Evolutionary conservation across 2,113 vertebrate genomes (phyloP).

Genomic region (Thymallus thymallus): DNA sequence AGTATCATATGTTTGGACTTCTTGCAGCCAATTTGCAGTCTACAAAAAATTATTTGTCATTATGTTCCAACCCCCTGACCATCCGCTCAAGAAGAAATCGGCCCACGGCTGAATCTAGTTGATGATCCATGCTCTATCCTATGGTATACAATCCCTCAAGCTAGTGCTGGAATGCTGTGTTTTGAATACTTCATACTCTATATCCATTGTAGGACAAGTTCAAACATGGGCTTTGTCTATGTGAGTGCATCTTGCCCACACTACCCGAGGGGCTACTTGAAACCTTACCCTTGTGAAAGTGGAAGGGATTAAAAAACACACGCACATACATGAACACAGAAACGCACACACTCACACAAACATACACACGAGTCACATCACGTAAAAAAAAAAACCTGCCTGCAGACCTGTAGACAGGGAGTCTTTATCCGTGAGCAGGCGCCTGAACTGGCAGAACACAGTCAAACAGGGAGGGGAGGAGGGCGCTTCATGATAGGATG

Average conservation of each 20-base stretch:
- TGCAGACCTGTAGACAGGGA: conserved; percentile 38
- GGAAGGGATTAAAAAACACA: conserved; percentile 25
- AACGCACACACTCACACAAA: neutral
- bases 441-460: conserved; percentile 26
- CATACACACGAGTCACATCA: neutral
- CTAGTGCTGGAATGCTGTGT: conserved; percentile 26
- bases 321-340: neutral
- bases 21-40: no score
- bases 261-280: conserved; percentile 3
- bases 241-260: conserved; percentile 2
- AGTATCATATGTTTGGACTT: no score
- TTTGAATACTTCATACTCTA: conserved; percentile 4
- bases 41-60: no score
- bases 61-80: neutral
- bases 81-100: neutral
- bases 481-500: conserved; percentile 11
- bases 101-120: no score
- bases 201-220: conserved; percentile 39
- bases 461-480: neutral
- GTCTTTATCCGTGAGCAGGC: conserved; percentile 16
- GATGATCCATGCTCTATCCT: neutral
- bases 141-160: conserved; percentile 19
- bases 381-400: neutral
- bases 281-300: conserved; percentile 15
- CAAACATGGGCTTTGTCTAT: conserved; percentile 27